These are phyloP conservation scores for Sicus ferrugineus DNA, from an alignment of 2,888 invertebrate species.

Conservation along the genomic window DNA sequence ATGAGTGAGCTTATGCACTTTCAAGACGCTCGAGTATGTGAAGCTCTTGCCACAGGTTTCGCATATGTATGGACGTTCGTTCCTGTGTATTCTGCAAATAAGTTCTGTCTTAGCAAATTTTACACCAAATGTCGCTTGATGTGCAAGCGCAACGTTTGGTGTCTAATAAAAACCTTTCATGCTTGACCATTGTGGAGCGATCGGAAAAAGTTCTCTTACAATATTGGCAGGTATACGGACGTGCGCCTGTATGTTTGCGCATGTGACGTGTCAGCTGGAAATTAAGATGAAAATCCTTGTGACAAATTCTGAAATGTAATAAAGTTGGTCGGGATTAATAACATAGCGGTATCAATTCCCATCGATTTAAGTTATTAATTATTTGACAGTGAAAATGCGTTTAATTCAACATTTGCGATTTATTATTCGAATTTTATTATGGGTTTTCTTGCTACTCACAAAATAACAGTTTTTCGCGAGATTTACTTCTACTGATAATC, in stretches of 20 bases:
- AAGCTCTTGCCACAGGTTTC: slow-evolving; percentile 61
- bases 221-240: slow-evolving; percentile 60
- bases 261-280: slow-evolving; percentile 63
- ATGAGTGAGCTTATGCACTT: slow-evolving; percentile 59
- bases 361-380: background rate
- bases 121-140: background rate
- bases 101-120: background rate
- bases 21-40: slow-evolving; percentile 61
- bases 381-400: background rate
- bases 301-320: slow-evolving; percentile 54
- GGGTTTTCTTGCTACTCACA: too few relatives aligned
- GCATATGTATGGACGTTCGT: slow-evolving; percentile 61
- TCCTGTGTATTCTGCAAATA: slow-evolving; percentile 56
- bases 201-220: slow-evolving; percentile 61
- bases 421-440: background rate
- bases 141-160: background rate
- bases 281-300: slow-evolving; percentile 59
- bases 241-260: slow-evolving; percentile 61
- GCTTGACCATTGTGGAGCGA: slow-evolving; percentile 62
- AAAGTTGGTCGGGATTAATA: background rate
- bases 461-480: too few relatives aligned
- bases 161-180: slow-evolving; percentile 54
- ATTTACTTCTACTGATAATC: too few relatives aligned
- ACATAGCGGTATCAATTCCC: background rate
- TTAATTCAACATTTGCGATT: background rate